These are phyloP conservation scores for Wiebesia pumilae DNA, from an alignment of 1,140 invertebrate genomes.

Conservation along the genomic window DNA sequence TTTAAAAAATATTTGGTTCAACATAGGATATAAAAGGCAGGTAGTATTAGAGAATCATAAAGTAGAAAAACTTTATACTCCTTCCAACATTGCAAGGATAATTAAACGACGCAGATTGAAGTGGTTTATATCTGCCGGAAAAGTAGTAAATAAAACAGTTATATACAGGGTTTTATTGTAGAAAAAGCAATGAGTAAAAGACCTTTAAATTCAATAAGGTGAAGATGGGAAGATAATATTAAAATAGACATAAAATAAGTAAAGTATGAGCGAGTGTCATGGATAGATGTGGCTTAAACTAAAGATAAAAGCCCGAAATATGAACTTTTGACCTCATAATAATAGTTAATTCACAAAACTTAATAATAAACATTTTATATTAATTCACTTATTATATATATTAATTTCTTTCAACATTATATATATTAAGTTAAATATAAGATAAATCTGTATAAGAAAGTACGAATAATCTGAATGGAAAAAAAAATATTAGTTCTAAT, in stretches of 20 bases:
- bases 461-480: too few species aligned
- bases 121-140: too few species aligned
- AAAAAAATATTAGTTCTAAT: too few species aligned
- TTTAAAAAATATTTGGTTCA: too few species aligned
- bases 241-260: not conserved
- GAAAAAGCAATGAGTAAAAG: not conserved
- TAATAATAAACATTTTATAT: not conserved
- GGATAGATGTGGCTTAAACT: not conserved
- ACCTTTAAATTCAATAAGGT: too few species aligned
- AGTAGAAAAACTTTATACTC: not conserved
- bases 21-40: not conserved
- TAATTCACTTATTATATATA: too few species aligned
- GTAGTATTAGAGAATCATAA: not conserved
- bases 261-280: not conserved
- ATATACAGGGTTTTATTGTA: not conserved
- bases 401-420: too few species aligned
- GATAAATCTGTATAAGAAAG: too few species aligned
- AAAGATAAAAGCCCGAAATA: not conserved
- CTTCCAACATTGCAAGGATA: not conserved
- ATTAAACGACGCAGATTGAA: not conserved
- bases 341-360: too few species aligned
- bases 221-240: not conserved
- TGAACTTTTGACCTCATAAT: not conserved
- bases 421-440: too few species aligned
- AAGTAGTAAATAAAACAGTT: not conserved